Percentiles rank a stretch among this genome's conserved stretches.
Evolutionary conservation across 1,140 invertebrate species (phyloP).

Genomic region (Drosophila erecta): DNA sequence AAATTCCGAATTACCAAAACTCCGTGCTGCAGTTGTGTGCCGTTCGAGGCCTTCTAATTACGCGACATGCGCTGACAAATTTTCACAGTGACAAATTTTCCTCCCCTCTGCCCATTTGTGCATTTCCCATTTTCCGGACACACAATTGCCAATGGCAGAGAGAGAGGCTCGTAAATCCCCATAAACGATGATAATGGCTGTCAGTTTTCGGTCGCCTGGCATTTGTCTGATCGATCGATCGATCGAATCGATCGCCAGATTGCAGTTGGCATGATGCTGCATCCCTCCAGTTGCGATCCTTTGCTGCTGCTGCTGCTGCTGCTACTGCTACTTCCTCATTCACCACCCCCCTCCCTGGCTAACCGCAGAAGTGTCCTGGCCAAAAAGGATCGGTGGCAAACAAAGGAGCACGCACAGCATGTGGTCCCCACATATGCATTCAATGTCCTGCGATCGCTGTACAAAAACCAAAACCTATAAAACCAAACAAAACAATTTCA

Average conservation of each 20-base stretch:
- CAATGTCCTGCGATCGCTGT: conserved; percentile 21
- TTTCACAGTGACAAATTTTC: conserved; percentile 29
- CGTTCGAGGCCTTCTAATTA: conserved; percentile 61
- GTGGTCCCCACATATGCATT: conserved; percentile 53
- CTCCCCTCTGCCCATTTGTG: too few species aligned
- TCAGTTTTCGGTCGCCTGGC: conserved; percentile 58
- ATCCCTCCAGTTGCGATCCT: not conserved
- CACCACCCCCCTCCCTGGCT: conserved; percentile 29
- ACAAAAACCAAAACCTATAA: conserved; percentile 16
- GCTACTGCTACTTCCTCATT: not conserved
- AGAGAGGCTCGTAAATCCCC: conserved; percentile 55
- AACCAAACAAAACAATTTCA: conserved; percentile 31
- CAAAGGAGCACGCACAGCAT: conserved; percentile 63
- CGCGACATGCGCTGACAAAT: conserved; percentile 71
- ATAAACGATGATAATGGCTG: conserved; percentile 80
- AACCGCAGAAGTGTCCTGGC: conserved; percentile 64
- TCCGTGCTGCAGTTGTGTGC: conserved; percentile 23
- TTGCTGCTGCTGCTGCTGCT: too few species aligned
- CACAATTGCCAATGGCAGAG: conserved; percentile 26
- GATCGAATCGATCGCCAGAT: conserved; percentile 33
- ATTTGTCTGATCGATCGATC: conserved; percentile 59
- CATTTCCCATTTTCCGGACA: conserved; percentile 19
- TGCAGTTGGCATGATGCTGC: conserved; percentile 50
- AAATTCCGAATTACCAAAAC: conserved; percentile 16
- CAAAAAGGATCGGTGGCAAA: conserved; percentile 24